A percentile compares a stretch with the other conserved stretches of the same genome.
These are phyloP conservation scores for Melanotaenia maccullochi DNA, from an alignment of 2,797 vertebrate genomes.

Conservation along the genomic window DNA sequence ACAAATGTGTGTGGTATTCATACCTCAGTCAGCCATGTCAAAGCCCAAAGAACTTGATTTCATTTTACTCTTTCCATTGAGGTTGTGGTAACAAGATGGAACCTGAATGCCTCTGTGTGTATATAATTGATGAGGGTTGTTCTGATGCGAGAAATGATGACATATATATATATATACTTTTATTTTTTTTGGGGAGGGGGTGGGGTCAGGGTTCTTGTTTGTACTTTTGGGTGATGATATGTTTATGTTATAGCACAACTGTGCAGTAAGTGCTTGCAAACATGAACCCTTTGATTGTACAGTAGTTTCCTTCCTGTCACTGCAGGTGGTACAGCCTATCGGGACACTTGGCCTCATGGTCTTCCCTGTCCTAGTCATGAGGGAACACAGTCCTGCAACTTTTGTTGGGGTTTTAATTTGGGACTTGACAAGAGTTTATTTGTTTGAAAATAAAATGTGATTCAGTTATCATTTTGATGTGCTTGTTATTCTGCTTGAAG, in stretches of 20 bases:
- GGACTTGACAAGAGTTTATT: conserved; percentile 88
- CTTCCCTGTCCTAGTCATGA: conserved; percentile 83
- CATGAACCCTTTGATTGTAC: conserved; percentile 87
- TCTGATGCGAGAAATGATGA: conserved; percentile 74
- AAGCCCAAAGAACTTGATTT: conserved; percentile 87
- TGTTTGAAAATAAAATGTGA: conserved; percentile 90
- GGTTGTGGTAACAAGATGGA: conserved; percentile 76
- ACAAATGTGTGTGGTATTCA: conserved; percentile 78
- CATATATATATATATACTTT: conserved; percentile 74
- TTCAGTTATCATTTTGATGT: conserved; percentile 84
- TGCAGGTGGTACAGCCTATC: conserved; percentile 81
- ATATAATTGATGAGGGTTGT: conserved; percentile 80
- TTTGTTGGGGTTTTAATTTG: conserved; percentile 82
- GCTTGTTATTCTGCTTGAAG: conserved; percentile 71
- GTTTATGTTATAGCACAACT: conserved; percentile 82
- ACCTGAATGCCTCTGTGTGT: conserved; percentile 83
- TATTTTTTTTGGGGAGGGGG: conserved; percentile 53
- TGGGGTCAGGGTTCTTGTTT: conserved; percentile 75
- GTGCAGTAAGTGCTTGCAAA: conserved; percentile 86
- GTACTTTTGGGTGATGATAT: conserved; percentile 82
- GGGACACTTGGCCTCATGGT: conserved; percentile 79
- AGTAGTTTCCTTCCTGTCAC: conserved; percentile 83
- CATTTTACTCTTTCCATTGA: conserved; percentile 80
- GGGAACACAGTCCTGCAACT: conserved; percentile 80
- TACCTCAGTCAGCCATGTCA: conserved; percentile 83